These are phyloP conservation scores for Hippocampus kuda DNA, from an alignment of 2,797 vertebrate species.

Conservation along the genomic window DNA sequence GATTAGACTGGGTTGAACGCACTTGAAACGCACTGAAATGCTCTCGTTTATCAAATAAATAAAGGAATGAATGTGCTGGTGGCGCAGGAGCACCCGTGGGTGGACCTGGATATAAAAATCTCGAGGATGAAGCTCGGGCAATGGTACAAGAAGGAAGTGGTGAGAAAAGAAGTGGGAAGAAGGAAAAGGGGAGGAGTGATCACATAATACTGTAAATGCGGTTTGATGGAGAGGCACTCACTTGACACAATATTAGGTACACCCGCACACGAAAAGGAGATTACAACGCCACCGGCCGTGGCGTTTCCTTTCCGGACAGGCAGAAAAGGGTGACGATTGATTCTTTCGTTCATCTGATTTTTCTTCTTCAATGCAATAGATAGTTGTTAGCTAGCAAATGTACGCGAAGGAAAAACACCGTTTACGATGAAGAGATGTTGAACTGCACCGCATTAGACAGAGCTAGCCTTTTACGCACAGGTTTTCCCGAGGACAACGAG, in stretches of 20 bases:
- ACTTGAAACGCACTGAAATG: conserved; percentile 5
- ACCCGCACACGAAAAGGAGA: neutral
- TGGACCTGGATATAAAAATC: neutral
- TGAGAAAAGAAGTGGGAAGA: neutral
- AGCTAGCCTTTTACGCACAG: no score
- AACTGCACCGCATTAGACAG: no score
- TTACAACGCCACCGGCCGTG: neutral
- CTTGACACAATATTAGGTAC: neutral
- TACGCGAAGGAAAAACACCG: no score
- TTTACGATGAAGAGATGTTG: no score
- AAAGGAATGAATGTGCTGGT: neutral
- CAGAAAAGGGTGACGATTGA: neutral
- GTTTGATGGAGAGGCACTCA: neutral
- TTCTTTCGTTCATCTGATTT: no score
- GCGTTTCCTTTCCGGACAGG: neutral
- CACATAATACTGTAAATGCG: neutral
- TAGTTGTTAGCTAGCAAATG: no score
- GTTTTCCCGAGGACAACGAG: neutral
- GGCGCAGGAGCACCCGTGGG: neutral
- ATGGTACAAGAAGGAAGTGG: neutral
- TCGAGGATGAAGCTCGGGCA: neutral
- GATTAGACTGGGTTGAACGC: conserved; percentile 2
- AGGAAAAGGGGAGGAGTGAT: neutral
- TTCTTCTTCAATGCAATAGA: no score
- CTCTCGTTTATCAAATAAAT: neutral